Base-by-base conservation (phyloP, 2,888 invertebrate species). In the Laothoe populi region DNA sequence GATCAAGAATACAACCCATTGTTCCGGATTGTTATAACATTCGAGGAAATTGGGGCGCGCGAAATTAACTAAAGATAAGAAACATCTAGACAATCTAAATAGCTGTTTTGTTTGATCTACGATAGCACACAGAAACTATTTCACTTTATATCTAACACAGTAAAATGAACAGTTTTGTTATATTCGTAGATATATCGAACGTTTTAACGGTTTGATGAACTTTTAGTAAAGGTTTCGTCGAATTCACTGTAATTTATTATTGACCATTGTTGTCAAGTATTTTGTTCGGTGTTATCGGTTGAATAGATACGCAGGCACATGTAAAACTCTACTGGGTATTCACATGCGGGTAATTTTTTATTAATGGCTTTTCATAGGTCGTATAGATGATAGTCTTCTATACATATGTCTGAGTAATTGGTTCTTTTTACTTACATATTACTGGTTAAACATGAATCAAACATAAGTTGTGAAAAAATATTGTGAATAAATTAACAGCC, bases 161-260 rank as follows among this genome's bases (percentile, higher is more conserved):
- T 13, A 38, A 38, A 11, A 11, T 38, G 1, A 38, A 13, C 38
- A 38, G 13, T 38, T 7, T 38, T 38, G 13, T 19, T 31, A 3
- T 19, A 53, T 19, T 8, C 16, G 21, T 31, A 59, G 0, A 19
- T 44, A 21, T 26, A 59, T 59, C 45, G 45, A 59, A 7, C 59
- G 31, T 35, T 11, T 59, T n/a, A 3, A 5, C 16, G 59, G 59
- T 59, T 59, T 45, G 45, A 31, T 59, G 45, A 59, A 59, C 59
- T 26, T 44, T 59, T 59, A 13, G 11, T 24, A 11, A 45, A 19
- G 19, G 26, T 59, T 59, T 35, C 59, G 31, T 35, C 16, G 59
- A 59, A 59, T 57, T 38, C 35, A 53, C 16, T 26, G 11, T 53
- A 19, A 53, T 53, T 53, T 53, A 53, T 53, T 53, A 53, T 53